Evolutionary conservation across 2,113 vertebrate genomes (phyloP).

Genomic region (Eira barbara): DNA sequence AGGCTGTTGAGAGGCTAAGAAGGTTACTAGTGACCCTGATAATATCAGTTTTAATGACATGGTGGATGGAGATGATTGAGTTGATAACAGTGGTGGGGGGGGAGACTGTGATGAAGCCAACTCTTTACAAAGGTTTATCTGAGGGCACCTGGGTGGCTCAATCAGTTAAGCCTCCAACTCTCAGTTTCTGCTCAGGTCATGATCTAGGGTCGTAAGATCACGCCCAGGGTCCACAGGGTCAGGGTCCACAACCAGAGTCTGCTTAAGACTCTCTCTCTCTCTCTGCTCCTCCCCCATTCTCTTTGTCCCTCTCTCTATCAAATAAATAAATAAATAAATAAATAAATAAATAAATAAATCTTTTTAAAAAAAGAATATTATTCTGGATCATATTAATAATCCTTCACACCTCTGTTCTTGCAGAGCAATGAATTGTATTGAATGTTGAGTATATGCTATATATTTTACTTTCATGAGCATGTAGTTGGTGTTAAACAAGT

Average conservation of each 20-base stretch:
- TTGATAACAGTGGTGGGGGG: not conserved
- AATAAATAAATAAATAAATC: not conserved
- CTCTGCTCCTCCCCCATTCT: not conserved
- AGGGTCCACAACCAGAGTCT: not conserved
- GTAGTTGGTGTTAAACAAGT: not conserved
- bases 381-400: not conserved
- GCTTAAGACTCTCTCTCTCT: not conserved
- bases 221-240: not conserved
- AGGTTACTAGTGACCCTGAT: not conserved
- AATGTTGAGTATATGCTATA: not conserved
- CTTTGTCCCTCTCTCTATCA: not conserved
- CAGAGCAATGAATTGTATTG: not conserved
- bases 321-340: not conserved
- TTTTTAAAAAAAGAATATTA: not conserved
- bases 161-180: too few relatives aligned
- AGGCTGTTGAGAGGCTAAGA: not conserved
- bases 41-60: not conserved
- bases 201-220: not conserved
- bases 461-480: not conserved
- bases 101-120: not conserved
- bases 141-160: not conserved
- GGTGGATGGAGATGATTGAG: not conserved
- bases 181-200: not conserved
- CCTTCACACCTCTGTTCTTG: not conserved
- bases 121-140: not conserved